A percentile compares a stretch with the other conserved stretches of the same genome.
Evolutionary conservation across 2,888 invertebrate species (phyloP).

Genomic region (Torymus auratus): DNA sequence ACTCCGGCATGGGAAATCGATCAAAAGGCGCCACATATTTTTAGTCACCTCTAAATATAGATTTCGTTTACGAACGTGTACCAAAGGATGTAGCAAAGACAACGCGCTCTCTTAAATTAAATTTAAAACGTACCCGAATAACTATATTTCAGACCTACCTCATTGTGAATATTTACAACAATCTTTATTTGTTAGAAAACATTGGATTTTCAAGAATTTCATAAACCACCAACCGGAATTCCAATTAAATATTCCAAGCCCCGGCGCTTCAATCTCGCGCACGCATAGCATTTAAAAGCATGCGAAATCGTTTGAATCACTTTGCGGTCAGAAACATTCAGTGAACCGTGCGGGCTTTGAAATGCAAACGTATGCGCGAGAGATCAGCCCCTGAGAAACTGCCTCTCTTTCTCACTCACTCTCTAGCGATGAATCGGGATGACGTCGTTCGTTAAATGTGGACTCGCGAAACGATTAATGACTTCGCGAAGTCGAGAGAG

Average conservation of each 20-base stretch:
- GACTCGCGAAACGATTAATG: slow-evolving; percentile 35
- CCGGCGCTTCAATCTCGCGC: neutral
- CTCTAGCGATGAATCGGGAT: slow-evolving; percentile 30
- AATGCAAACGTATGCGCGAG: slow-evolving; percentile 35
- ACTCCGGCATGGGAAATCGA: too few relatives aligned
- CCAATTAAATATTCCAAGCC: slow-evolving; percentile 5
- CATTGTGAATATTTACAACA: too few relatives aligned
- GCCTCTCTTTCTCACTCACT: neutral
- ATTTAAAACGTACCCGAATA: too few relatives aligned
- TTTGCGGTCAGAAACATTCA: neutral
- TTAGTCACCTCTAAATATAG: too few relatives aligned
- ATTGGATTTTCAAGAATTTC: too few relatives aligned
- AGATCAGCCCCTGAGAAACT: slow-evolving; percentile 17
- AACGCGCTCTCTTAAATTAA: too few relatives aligned
- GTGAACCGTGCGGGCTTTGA: neutral
- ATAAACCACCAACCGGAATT: too few relatives aligned
- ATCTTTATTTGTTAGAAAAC: too few relatives aligned
- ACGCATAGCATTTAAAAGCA: slow-evolving; percentile 26
- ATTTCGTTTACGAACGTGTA: too few relatives aligned
- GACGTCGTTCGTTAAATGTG: slow-evolving; percentile 39
- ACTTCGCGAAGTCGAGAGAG: slow-evolving; percentile 29
- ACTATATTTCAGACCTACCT: too few relatives aligned
- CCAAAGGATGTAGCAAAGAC: too few relatives aligned
- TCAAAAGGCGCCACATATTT: too few relatives aligned
- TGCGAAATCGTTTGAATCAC: slow-evolving; percentile 21